Percentiles rank a stretch among this genome's conserved stretches.
These are phyloP conservation scores for Phataginus tetradactyla DNA, from an alignment of 2,797 vertebrate genomes.

Conservation along the genomic window DNA sequence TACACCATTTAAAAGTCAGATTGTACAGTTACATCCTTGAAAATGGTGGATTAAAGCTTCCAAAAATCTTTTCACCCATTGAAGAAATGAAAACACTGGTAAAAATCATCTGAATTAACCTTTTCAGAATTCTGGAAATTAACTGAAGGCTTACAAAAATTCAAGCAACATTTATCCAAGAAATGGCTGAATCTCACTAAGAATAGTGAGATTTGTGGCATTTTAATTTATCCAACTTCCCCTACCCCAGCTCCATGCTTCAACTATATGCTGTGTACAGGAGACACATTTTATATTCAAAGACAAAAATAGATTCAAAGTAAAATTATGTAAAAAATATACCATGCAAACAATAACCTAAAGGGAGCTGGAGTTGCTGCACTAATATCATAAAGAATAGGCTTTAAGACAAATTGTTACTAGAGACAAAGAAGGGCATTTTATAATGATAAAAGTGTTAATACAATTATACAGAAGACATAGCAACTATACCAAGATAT, in stretches of 20 bases:
- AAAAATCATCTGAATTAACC: background rate
- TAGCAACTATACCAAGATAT: background rate
- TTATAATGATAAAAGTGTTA: background rate
- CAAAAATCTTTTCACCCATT: background rate
- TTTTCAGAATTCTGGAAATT: background rate
- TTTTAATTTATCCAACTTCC: conserved; percentile 23
- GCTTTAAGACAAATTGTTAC: background rate
- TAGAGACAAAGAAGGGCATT: background rate
- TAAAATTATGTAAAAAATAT: background rate
- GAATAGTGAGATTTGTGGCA: background rate
- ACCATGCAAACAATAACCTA: background rate
- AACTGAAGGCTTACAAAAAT: conserved; percentile 25
- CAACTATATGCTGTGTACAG: background rate
- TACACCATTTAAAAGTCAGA: background rate
- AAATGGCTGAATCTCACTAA: background rate
- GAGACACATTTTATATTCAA: background rate
- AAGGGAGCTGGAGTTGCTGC: background rate
- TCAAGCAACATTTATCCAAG: background rate
- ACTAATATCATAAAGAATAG: background rate
- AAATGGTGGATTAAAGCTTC: background rate
- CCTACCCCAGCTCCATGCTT: background rate
- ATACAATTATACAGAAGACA: background rate
- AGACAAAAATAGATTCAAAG: background rate
- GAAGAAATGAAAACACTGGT: background rate
- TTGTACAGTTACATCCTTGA: background rate